Evolutionary conservation across 2,113 vertebrate species (phyloP).

Genomic region (Lampris megalopsis): DNA sequence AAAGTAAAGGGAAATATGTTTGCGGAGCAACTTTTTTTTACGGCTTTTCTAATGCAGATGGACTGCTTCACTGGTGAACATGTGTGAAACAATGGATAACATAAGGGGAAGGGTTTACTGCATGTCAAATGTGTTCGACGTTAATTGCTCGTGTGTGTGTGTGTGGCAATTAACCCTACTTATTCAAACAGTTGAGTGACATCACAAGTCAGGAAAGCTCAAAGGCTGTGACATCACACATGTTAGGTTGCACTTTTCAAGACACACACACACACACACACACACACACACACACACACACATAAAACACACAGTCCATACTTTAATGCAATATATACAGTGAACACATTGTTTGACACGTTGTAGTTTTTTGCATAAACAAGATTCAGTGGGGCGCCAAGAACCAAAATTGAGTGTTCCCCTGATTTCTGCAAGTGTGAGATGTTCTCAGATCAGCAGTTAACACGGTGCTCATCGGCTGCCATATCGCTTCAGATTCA

Average conservation of each 20-base stretch:
- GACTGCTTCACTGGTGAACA: slow-evolving; percentile 1
- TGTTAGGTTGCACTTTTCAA: slow-evolving; percentile 55
- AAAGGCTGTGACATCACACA: slow-evolving; percentile 35
- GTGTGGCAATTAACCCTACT: slow-evolving; percentile 37
- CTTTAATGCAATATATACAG: background rate
- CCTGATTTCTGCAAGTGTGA: too few relatives aligned
- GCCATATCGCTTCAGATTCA: too few relatives aligned
- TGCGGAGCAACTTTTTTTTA: background rate
- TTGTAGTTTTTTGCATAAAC: slow-evolving; percentile 64
- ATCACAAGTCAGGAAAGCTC: slow-evolving; percentile 62
- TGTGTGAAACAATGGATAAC: background rate
- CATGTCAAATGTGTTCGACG: slow-evolving; percentile 3
- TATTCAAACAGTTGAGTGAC: slow-evolving; percentile 47
- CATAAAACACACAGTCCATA: background rate
- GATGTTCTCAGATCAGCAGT: too few relatives aligned
- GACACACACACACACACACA: background rate
- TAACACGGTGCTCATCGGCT: too few relatives aligned
- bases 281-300: background rate
- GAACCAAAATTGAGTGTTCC: too few relatives aligned
- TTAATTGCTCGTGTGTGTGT: slow-evolving; percentile 57
- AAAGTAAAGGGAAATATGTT: background rate
- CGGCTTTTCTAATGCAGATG: slow-evolving; percentile 16
- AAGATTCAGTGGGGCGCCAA: slow-evolving; percentile 45
- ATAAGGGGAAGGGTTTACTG: slow-evolving; percentile 9
- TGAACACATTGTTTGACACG: slow-evolving; percentile 27